These are phyloP conservation scores for Narcine bancroftii DNA, from an alignment of 2,113 vertebrate genomes.

Conservation along the genomic window DNA sequence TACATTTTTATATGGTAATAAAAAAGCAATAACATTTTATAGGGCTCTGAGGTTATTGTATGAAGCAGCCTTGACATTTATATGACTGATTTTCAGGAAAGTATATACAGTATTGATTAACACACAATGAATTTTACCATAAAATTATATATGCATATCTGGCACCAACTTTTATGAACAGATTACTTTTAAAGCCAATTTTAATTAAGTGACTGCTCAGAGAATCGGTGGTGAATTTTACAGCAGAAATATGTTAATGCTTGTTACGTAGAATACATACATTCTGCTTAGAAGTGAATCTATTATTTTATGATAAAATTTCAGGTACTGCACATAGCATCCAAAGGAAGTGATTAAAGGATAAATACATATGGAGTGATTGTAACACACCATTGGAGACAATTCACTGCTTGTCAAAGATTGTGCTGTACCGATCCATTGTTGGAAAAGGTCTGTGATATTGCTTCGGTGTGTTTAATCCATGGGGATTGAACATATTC, in stretches of 20 bases:
- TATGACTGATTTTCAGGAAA: slow-evolving; percentile 28
- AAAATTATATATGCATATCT: slow-evolving; percentile 35
- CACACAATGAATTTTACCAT: slow-evolving; percentile 4
- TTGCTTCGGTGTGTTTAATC: not conserved
- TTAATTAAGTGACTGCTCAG: slow-evolving; percentile 33
- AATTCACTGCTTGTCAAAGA: not conserved
- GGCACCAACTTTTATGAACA: slow-evolving; percentile 29
- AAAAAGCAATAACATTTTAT: slow-evolving; percentile 30
- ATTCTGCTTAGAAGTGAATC: slow-evolving; percentile 26
- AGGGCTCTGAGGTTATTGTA: slow-evolving; percentile 24
- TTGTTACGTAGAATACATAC: not conserved
- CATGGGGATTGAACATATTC: not conserved
- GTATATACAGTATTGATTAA: slow-evolving; percentile 34
- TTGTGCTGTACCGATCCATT: not conserved
- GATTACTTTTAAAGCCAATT: slow-evolving; percentile 34
- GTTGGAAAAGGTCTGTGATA: slow-evolving; percentile 15
- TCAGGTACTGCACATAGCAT: not conserved
- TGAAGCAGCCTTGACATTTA: slow-evolving; percentile 30
- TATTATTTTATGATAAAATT: not conserved
- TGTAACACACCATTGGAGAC: not conserved
- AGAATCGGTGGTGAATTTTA: slow-evolving; percentile 15
- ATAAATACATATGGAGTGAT: not conserved
- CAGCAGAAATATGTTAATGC: not conserved
- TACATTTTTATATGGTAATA: slow-evolving; percentile 24
- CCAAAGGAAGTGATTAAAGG: not conserved